Conservation (phyloP, 2,888 invertebrate genomes). For the Pecten maximus region DNA sequence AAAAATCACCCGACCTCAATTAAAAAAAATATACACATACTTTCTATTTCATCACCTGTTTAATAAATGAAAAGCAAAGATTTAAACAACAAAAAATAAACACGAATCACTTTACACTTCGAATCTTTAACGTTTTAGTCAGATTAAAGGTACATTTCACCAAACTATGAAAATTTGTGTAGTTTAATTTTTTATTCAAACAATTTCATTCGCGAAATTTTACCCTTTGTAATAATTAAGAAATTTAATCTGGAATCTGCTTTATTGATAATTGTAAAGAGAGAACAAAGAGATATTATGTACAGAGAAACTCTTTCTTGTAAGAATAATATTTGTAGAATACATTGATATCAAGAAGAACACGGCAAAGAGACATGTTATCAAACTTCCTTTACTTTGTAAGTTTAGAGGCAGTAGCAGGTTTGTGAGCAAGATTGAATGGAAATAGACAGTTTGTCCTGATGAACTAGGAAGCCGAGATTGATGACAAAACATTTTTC, state of each 20-base stretch:
- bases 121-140: not conserved
- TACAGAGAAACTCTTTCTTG: not conserved
- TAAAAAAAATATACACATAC: constrained; percentile 13
- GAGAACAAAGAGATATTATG: not conserved
- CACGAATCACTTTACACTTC: not conserved
- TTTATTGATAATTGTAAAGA: not conserved
- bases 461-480: not conserved
- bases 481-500: not conserved
- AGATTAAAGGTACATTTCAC: not conserved
- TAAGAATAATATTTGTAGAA: not conserved
- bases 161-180: too few relatives aligned
- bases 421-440: not conserved
- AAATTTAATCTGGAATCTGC: not conserved
- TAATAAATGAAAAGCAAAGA: not conserved
- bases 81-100: not conserved
- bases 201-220: not conserved
- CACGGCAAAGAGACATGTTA: not conserved
- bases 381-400: not conserved
- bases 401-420: not conserved
- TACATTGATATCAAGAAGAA: not conserved
- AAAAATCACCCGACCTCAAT: not conserved
- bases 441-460: not conserved
- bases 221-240: not conserved
- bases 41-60: not conserved
- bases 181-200: too few relatives aligned